phyloP scores from a whole-genome alignment of 2,113 vertebrate species.

The Delphinus delphis region DNA sequence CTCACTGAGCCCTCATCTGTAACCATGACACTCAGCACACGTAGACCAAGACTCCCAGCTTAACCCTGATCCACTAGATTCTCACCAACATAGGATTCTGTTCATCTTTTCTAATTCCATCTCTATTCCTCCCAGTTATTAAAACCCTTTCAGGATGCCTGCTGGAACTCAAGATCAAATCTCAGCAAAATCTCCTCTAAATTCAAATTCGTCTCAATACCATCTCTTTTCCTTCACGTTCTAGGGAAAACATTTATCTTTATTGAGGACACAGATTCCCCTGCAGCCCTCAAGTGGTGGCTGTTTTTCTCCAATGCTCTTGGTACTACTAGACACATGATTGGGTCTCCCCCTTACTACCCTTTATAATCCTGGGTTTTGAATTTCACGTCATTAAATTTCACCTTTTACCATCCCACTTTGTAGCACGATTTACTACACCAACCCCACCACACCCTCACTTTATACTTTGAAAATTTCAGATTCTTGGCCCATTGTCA shows the following conservation, averaged over 20 bases:
- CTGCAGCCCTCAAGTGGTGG: neutral
- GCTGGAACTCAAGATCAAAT: neutral
- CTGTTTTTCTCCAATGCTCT: neutral
- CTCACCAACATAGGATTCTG: neutral
- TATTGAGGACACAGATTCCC: neutral
- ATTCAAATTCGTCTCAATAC: neutral
- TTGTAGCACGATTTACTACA: neutral
- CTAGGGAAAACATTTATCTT: neutral
- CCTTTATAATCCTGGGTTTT: neutral
- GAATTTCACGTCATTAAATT: neutral
- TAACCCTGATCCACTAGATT: neutral
- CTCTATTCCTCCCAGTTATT: neutral
- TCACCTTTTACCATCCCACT: neutral
- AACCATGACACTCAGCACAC: neutral
- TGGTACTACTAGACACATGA: neutral
- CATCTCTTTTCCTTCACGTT: neutral
- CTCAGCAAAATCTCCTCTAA: neutral
- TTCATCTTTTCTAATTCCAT: neutral
- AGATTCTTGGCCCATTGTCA: neutral
- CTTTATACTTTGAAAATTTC: neutral
- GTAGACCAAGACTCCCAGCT: neutral
- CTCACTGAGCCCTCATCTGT: neutral
- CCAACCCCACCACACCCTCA: rapidly evolving
- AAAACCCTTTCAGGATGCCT: neutral
- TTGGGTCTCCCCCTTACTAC: neutral